A percentile compares a stretch with the other conserved stretches of the same genome.
phyloP scores from a whole-genome alignment of 2,888 invertebrate genomes.

The Ectemnius continuus region DNA sequence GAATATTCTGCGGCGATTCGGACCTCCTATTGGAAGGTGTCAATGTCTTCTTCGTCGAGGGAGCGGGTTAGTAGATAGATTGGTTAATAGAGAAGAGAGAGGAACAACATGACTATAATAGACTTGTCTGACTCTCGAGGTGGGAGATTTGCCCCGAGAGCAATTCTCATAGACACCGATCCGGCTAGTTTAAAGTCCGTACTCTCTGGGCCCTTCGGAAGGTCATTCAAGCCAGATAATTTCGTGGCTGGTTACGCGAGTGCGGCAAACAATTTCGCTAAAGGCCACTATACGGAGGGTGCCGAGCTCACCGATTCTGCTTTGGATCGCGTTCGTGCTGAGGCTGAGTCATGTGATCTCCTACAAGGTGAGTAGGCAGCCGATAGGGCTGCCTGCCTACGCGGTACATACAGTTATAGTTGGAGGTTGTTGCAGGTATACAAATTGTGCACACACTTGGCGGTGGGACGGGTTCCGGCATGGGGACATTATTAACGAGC shows the following conservation, averaged over 20 bases:
- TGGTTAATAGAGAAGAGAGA: too few relatives aligned
- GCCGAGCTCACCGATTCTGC: constrained; percentile 89
- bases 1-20: constrained; percentile 80
- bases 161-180: constrained; percentile 82
- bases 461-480: constrained; percentile 87
- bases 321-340: constrained; percentile 88
- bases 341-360: constrained; percentile 94
- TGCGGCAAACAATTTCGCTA: constrained; percentile 79
- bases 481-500: constrained; percentile 88
- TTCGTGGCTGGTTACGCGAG: constrained; percentile 79
- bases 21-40: constrained; percentile 82
- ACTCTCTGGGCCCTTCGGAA: constrained; percentile 81
- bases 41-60: constrained; percentile 82
- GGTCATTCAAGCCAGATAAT: constrained; percentile 82
- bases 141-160: constrained; percentile 82
- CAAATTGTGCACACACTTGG: constrained; percentile 90
- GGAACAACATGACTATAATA: too few relatives aligned
- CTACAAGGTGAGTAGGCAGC: constrained; percentile 84
- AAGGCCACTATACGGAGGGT: constrained; percentile 95
- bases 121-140: too few relatives aligned
- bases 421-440: constrained; percentile 83
- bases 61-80: constrained; percentile 72
- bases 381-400: too few relatives aligned
- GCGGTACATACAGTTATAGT: too few relatives aligned
- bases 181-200: constrained; percentile 83